Evolutionary conservation across 1,140 invertebrate genomes (phyloP).

Genomic region (Microplitis demolitor): DNA sequence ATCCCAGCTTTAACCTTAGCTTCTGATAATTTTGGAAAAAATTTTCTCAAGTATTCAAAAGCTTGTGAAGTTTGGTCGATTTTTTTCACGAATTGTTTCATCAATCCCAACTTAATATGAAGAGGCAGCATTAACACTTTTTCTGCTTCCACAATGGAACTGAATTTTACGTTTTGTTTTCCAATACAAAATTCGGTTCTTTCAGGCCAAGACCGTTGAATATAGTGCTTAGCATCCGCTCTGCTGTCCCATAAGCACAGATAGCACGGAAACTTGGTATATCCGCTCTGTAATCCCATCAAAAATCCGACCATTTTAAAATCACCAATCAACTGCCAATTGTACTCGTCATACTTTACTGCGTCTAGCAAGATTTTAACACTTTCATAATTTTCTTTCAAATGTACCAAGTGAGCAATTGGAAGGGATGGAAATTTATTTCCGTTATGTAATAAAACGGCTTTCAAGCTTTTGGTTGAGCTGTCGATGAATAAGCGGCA

Average conservation of each 20-base stretch:
- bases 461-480: not conserved
- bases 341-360: too few relatives aligned
- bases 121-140: not conserved
- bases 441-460: conserved; percentile 36
- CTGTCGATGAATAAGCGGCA: not conserved
- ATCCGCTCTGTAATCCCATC: too few relatives aligned
- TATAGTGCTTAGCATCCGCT: conserved; percentile 42
- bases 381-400: too few relatives aligned
- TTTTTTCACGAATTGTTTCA: conserved; percentile 30
- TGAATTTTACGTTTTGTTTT: too few relatives aligned
- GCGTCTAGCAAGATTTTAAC: too few relatives aligned
- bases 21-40: too few relatives aligned
- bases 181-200: not conserved
- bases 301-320: too few relatives aligned
- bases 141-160: not conserved
- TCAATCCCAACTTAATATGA: not conserved
- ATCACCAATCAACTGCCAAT: too few relatives aligned
- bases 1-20: too few relatives aligned
- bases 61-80: too few relatives aligned
- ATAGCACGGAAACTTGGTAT: conserved; percentile 55
- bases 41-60: too few relatives aligned
- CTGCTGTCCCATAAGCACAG: conserved; percentile 58
- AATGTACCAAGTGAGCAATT: conserved; percentile 41
- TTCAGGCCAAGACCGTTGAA: conserved; percentile 40
- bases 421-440: conserved; percentile 47